A percentile compares a stretch with the other conserved stretches of the same genome.
Conservation (phyloP, 2,797 vertebrate species). For the Tokudaia muenninki region DNA sequence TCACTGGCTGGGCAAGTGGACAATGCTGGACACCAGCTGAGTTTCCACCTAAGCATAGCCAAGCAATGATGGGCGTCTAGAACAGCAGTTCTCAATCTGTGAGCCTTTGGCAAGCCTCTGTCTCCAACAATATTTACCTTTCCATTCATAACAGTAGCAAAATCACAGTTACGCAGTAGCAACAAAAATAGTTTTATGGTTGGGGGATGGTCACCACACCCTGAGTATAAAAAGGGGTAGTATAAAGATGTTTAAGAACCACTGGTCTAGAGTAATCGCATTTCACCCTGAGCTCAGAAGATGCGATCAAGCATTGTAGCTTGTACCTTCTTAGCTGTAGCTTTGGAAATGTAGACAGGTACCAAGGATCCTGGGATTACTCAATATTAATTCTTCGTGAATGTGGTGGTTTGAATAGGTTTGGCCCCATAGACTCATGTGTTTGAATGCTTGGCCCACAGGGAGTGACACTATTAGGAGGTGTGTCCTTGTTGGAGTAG, state of each 20-base stretch:
- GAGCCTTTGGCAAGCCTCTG: background rate
- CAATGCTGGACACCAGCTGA: fast-evolving
- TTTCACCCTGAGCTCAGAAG: background rate
- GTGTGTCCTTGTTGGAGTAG: background rate
- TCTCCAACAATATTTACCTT: background rate
- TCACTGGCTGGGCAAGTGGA: background rate
- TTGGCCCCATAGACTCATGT: background rate
- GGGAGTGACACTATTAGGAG: background rate
- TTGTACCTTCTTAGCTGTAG: background rate
- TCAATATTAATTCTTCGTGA: background rate
- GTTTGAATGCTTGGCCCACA: background rate
- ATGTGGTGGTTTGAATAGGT: background rate
- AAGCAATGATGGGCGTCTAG: background rate
- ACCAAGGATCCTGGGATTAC: too few species aligned
- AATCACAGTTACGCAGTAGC: background rate
- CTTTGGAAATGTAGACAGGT: background rate
- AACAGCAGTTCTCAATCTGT: background rate
- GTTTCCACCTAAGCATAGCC: background rate
- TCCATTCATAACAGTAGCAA: background rate
- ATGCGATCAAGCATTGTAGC: background rate
- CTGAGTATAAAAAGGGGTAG: background rate
- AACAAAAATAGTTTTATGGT: background rate
- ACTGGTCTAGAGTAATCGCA: too few species aligned
- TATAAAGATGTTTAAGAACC: background rate
- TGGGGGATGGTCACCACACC: background rate